Evolutionary conservation across 2,888 invertebrate species (phyloP), one percentile per base, ranked within the genome.

Genomic region (Lepidocyrtoides sp.): DNA sequence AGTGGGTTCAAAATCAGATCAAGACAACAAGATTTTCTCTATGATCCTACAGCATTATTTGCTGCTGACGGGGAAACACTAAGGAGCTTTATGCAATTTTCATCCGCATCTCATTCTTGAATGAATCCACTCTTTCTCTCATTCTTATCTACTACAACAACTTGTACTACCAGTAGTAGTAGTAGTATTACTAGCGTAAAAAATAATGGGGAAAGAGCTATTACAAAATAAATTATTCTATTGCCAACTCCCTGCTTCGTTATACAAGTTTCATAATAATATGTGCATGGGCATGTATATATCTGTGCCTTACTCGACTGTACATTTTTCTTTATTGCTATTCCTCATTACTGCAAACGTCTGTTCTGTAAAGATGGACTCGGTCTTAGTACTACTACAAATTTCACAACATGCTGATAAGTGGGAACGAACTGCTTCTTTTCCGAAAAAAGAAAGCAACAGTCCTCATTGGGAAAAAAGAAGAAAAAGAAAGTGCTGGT

Each of bases 1-100:
- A 60, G 26, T 17, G 14, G 32, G 63, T 66, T 81, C 57, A 81
- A 81, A 57, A 81, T 81, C 81, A 81, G 81, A 81, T 81, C 81
- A 81, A 81, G 81, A 60, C 60, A 81, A 81, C 17, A 57, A 60
- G 57, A 60, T 81, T 81, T 60, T 60, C 60, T 66, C 4, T 2
- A 12, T 26, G 26, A 26, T 60, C 60, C 60, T 60, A 14, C 8
- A 26, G 48, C 77, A 77, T 77, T 51, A 20, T 77, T 48, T 77
- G 77, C 51, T 48, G 48, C 29, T 66, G 63, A 66, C 17, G 63
- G 63, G 32, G 14, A 14, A 17, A 66, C 63, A 26, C 32, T 66
- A 66, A 66, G 63, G n/a, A 66, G 63, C 63, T 66, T 66, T 66
- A 32, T 17, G 32, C 63, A 60, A 1, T 60, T 60, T 60, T 60